Evolutionary conservation across 2,113 vertebrate genomes (phyloP).

Genomic region (Ictalurus furcatus): DNA sequence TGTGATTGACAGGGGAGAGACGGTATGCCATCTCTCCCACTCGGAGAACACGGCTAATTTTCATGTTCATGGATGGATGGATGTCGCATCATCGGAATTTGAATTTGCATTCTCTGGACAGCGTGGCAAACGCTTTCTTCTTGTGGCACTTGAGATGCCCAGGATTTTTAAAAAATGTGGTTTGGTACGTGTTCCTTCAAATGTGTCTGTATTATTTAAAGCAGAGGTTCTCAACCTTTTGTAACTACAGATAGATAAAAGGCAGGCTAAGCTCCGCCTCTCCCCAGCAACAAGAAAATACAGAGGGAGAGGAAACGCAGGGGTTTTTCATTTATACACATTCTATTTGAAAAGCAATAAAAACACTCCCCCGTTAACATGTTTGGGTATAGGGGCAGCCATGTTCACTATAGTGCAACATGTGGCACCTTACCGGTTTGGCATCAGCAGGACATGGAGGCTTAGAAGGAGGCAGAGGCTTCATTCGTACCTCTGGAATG

Average conservation of each 20-base stretch:
- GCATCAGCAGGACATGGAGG: conserved; percentile 57
- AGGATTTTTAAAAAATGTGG: not conserved
- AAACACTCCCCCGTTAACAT: too few relatives aligned
- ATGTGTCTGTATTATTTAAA: not conserved
- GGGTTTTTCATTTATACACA: too few relatives aligned
- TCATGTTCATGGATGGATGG: not conserved
- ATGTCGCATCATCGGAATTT: not conserved
- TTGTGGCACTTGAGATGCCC: not conserved
- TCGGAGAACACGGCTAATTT: not conserved
- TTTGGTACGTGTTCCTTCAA: not conserved
- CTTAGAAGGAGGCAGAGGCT: conserved; percentile 63
- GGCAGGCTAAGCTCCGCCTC: too few relatives aligned
- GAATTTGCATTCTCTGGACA: not conserved
- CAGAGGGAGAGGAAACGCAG: too few relatives aligned
- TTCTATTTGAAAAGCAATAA: too few relatives aligned
- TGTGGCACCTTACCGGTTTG: conserved; percentile 62
- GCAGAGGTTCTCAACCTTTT: too few relatives aligned
- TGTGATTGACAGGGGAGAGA: not conserved
- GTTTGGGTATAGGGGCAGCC: not conserved
- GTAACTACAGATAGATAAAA: too few relatives aligned
- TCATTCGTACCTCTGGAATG: conserved; percentile 46
- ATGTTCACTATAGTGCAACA: not conserved
- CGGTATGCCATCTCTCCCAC: not conserved
- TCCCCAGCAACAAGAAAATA: too few relatives aligned
- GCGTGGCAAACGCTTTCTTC: not conserved